Base-by-base conservation (phyloP, 2,113 vertebrate species). In the Haplochromis burtoni region DNA sequence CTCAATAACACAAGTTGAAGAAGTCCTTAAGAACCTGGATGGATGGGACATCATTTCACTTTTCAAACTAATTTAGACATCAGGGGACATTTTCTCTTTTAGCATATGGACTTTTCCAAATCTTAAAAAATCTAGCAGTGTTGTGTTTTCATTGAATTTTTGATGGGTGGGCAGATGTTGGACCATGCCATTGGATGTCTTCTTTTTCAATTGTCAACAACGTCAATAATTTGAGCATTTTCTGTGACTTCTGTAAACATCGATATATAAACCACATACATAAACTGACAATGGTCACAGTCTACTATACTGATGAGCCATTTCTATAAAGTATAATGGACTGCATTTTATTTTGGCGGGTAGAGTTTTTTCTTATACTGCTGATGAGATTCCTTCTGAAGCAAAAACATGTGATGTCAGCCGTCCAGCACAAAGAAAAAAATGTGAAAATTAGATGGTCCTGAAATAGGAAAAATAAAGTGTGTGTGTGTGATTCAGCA, bases 401-500 rank as follows among this genome's bases (percentile, higher is more conserved):
- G 26, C 17, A 14, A 11, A 5, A 79, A 84, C 31, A 45, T 4
- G 11, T 49, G 11, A 26, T 45, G 21, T 35, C 31, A 66, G 21
- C 4, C 10, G 8, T 59, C 17, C 82, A 24, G 16, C 11, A 55
- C 29, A 57, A 81, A 40, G 14, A 51, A 13, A 53, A 80, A 51
- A 80, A 83, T 29, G 57, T 79, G 54, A 81, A 83, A 51, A 87
- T 35, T 31, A 80, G 8, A 66, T 11, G 5, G 42, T 35, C 10
- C 17, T 38, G 55, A 38, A 73, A 26, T 47, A n/a, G 21, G 21
- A 3, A 26, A 51, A 78, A 19, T 81, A 38, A 89, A 79, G 53
- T 63, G 13, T 83, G 40, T 82, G 40, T 84, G 51, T 90, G 53
- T 82, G 57, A 35, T 82, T 47, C 76, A 99, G 98, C 7, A 98